Percentiles rank a stretch among this genome's conserved stretches.
Conservation (phyloP, 2,888 invertebrate species). For the Lottia scabra region DNA sequence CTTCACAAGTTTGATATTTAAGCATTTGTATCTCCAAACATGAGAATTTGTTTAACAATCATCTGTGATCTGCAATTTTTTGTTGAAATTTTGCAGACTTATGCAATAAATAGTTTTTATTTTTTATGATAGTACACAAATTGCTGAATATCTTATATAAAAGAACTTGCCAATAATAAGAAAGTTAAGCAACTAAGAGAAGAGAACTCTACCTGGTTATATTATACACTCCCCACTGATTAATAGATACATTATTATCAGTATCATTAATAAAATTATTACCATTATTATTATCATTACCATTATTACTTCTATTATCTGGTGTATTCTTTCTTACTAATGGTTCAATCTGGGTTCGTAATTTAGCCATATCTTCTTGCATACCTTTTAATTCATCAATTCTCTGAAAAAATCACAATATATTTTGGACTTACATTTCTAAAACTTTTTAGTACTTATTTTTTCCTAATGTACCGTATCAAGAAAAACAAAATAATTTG, state of each 20-base stretch:
- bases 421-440: no score
- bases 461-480: no score
- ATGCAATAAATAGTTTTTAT: neutral
- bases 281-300: slow-evolving; percentile 23
- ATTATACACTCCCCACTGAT: slow-evolving; percentile 59
- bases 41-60: no score
- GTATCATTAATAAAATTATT: slow-evolving; percentile 26
- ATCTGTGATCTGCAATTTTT: no score
- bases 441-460: no score
- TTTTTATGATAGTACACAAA: neutral
- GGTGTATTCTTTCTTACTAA: slow-evolving; percentile 45
- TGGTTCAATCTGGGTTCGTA: slow-evolving; percentile 52
- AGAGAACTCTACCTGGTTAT: slow-evolving; percentile 57
- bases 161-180: neutral
- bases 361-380: slow-evolving; percentile 54
- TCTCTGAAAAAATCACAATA: slow-evolving; percentile 38
- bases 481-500: no score
- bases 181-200: neutral
- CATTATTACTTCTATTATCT: slow-evolving; percentile 51
- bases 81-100: no score
- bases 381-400: slow-evolving; percentile 58
- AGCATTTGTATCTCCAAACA: no score
- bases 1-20: no score
- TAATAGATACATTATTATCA: slow-evolving; percentile 46
- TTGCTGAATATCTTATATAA: no score